These are phyloP conservation scores for Graptemys geographica DNA, from an alignment of 2,797 vertebrate species.

Conservation along the genomic window DNA sequence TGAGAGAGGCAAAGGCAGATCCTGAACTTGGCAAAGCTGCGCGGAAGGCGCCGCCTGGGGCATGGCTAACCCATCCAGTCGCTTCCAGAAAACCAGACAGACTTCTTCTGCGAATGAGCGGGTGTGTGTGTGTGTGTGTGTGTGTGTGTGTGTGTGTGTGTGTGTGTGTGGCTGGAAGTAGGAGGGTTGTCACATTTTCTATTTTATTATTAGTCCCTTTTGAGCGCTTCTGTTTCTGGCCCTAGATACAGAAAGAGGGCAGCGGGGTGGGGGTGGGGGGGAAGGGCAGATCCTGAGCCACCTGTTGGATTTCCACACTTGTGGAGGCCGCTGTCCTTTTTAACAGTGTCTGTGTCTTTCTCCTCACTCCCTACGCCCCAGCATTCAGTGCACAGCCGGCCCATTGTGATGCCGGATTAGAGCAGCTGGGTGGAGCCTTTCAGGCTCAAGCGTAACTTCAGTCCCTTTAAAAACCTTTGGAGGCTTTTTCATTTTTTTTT, in stretches of 20 bases:
- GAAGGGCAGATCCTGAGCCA: slow-evolving; percentile 35
- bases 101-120: background rate
- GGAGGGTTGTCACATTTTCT: background rate
- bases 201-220: background rate
- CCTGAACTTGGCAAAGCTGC: background rate
- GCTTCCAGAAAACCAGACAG: background rate
- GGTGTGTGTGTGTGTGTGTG: background rate
- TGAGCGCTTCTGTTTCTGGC: background rate
- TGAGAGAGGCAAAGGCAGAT: background rate
- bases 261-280: fast-evolving
- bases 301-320: slow-evolving; percentile 64
- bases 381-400: slow-evolving; percentile 59
- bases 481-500: background rate
- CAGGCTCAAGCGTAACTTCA: slow-evolving; percentile 78
- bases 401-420: slow-evolving; percentile 53
- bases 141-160: fast-evolving
- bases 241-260: background rate
- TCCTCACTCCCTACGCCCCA: slow-evolving; percentile 26
- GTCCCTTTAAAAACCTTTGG: slow-evolving; percentile 70
- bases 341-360: slow-evolving; percentile 57
- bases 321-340: slow-evolving; percentile 59
- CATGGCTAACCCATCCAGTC: background rate
- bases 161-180: background rate
- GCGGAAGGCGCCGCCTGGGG: fast-evolving
- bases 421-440: slow-evolving; percentile 75